Conservation (phyloP, 2,113 vertebrate genomes). For the Pterophyllum scalare region DNA sequence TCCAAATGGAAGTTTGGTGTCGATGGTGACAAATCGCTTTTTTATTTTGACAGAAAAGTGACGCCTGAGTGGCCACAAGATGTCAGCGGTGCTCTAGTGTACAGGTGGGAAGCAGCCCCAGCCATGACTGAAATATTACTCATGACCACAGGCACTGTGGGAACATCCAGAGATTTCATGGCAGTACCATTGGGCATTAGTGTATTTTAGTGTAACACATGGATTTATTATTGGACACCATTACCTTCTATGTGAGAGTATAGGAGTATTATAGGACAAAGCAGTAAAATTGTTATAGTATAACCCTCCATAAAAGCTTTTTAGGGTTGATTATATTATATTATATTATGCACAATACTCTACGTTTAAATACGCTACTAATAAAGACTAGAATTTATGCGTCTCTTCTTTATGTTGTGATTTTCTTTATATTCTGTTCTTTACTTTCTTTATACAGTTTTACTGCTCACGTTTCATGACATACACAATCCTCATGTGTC, state of each 20-base stretch:
- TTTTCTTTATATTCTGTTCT: neutral
- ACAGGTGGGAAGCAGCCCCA: neutral
- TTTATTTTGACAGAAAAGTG: neutral
- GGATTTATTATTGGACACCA: neutral
- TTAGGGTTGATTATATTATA: neutral
- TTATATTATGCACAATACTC: neutral
- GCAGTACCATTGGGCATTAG: neutral
- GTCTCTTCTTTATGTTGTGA: neutral
- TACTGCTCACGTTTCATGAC: neutral
- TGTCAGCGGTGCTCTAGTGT: slow-evolving; percentile 28
- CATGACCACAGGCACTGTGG: neutral
- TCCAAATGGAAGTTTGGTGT: neutral
- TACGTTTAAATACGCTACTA: neutral
- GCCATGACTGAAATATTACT: neutral
- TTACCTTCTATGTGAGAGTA: neutral
- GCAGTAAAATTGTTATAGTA: neutral
- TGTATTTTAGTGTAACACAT: neutral
- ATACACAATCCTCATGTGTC: neutral
- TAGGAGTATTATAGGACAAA: neutral
- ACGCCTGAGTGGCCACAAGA: slow-evolving; percentile 15
- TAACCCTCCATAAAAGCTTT: neutral
- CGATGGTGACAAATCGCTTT: neutral
- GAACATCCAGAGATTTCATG: neutral
- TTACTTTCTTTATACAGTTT: neutral
- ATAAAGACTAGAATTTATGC: neutral